Percentiles rank a stretch among this genome's conserved stretches.
These are phyloP conservation scores for Galeruca laticollis DNA, from an alignment of 2,888 invertebrate genomes.

Conservation along the genomic window DNA sequence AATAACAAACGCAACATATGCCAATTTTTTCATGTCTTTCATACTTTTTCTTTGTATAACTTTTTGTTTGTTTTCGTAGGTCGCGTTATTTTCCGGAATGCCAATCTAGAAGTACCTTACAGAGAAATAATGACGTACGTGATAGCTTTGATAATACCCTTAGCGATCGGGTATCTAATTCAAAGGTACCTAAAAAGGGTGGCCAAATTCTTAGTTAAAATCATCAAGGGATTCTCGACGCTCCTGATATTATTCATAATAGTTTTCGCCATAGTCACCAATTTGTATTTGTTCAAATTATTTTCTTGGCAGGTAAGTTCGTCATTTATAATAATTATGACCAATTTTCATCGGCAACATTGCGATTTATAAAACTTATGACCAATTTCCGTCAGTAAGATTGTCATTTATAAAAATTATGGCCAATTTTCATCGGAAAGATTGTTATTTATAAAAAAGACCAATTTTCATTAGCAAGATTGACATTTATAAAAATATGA, in stretches of 20 bases:
- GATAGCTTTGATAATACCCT: slow-evolving; percentile 81
- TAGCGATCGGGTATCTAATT: slow-evolving; percentile 75
- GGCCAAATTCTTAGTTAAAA: slow-evolving; percentile 78
- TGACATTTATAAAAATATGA: too few relatives aligned
- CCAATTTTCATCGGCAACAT: too few relatives aligned
- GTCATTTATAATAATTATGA: too few relatives aligned
- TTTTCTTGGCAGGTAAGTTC: slow-evolving; percentile 86
- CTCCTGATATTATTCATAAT: slow-evolving; percentile 86
- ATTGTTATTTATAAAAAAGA: too few relatives aligned
- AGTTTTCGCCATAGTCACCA: slow-evolving; percentile 88
- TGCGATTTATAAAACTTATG: too few relatives aligned
- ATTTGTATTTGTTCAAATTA: slow-evolving; percentile 87
- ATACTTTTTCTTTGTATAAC: neutral
- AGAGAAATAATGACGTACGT: slow-evolving; percentile 80
- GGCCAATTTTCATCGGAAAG: too few relatives aligned
- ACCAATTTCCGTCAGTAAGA: neutral
- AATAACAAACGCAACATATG: neutral
- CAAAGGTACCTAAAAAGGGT: slow-evolving; percentile 78
- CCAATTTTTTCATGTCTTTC: neutral
- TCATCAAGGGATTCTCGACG: slow-evolving; percentile 87
- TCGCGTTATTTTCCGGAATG: slow-evolving; percentile 66
- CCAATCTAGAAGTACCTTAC: slow-evolving; percentile 83
- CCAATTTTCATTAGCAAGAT: too few relatives aligned
- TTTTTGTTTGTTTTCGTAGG: slow-evolving; percentile 10
- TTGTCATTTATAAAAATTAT: too few relatives aligned